Evolutionary conservation across 2,888 invertebrate species (phyloP), one percentile per base, ranked within the genome.

Genomic region (Protophormia terraenovae): DNA sequence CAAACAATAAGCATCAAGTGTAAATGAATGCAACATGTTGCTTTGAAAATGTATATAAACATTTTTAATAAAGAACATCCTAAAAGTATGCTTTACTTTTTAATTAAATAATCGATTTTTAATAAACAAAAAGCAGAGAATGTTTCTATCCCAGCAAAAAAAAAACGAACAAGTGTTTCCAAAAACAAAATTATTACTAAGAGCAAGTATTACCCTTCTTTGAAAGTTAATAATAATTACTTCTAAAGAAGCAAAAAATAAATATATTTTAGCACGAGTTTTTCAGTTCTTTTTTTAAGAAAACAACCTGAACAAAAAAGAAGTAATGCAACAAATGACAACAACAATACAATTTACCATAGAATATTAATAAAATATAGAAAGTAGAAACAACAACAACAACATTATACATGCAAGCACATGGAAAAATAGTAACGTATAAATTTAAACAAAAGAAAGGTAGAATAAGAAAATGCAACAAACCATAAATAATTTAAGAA

Each of bases 401-500:
- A 50, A 53, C 29, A 29, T 55, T 24, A 53, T 24, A 24, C 12
- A 45, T 4, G 14, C 6, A 45, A 45, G 14, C 6, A 27, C 6
- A 29, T 58, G 6, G 0, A 58, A 16, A n/a, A n/a, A 58, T 8
- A 29, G 55, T 58, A 58, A 58, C 29, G 16, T 58, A 32, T 16
- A 27, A 27, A 27, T 55, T n/a, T 10, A 19, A 50, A 50, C 8
- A 53, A 41, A 72, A 35, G n/a, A 29, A 27, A 22, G 5, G 41
- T 12, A 53, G 53, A 76, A 60, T n/a, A 71, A 32, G 22, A 72
- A 58, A 55, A 41, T 71, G 66, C 73, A 81, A 53, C 64, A 64
- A 80, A 50, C 55, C 62, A 47, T 69, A 62, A 64, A 53, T n/a
- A 47, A 69, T 10, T 32, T 32, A 72, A 77, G 47, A 79, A 80